These are phyloP conservation scores for Diorhabda elongata DNA, from an alignment of 1,140 invertebrate genomes.

Conservation along the genomic window DNA sequence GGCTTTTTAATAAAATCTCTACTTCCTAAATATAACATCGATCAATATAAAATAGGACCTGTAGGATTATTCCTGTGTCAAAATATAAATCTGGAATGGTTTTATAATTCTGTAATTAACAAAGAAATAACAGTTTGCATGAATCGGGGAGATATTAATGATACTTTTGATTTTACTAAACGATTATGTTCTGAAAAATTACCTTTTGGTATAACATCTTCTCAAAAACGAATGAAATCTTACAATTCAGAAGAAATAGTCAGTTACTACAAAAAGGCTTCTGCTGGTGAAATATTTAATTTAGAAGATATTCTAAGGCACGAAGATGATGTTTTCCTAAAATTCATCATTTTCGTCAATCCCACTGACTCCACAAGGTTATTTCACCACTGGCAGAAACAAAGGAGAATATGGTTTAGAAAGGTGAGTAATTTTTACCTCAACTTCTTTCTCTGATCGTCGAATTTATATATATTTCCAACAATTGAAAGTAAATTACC, in stretches of 20 bases:
- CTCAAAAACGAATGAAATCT: conserved; percentile 14
- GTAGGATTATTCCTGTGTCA: conserved; percentile 52
- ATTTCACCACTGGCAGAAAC: conserved; percentile 67
- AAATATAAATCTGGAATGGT: conserved; percentile 59
- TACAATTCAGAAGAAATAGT: conserved; percentile 20
- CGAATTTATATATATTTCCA: too few relatives aligned
- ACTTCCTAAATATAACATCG: conserved; percentile 41
- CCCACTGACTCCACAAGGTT: conserved; percentile 51
- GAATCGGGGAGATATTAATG: conserved; percentile 35
- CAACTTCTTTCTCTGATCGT: too few relatives aligned
- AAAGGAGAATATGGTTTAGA: conserved; percentile 78
- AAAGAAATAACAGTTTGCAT: conserved; percentile 53
- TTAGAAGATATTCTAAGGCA: conserved; percentile 28
- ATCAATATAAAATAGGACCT: conserved; percentile 49
- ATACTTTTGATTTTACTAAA: conserved; percentile 45
- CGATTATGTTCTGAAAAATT: conserved; percentile 39
- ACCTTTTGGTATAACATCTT: conserved; percentile 56
- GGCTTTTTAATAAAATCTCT: conserved; percentile 41
- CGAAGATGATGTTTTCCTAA: conserved; percentile 32
- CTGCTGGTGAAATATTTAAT: conserved; percentile 19
- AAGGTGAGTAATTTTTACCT: conserved; percentile 49
- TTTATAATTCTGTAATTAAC: conserved; percentile 51
- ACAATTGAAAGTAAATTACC: background rate
- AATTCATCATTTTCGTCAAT: conserved; percentile 43
- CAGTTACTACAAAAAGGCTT: conserved; percentile 24